phyloP scores from a whole-genome alignment of 2,888 invertebrate species.

The Microchrysa polita region DNA sequence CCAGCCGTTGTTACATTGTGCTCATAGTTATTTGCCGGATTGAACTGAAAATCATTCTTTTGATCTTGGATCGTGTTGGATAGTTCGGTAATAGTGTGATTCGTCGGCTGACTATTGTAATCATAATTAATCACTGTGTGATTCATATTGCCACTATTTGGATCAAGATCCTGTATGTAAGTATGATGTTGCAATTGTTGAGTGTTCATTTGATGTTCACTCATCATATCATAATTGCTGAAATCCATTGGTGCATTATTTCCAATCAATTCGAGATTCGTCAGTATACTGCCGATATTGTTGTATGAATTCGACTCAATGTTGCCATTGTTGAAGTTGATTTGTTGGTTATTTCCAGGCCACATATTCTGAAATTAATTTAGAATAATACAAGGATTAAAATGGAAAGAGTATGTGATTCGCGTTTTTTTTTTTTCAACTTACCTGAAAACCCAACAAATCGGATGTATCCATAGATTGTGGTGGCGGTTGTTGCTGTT shows the following conservation, averaged over 20 bases:
- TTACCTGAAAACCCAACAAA: constrained; percentile 61
- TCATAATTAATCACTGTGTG: constrained; percentile 49
- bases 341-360: constrained; percentile 56
- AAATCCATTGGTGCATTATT: constrained; percentile 62
- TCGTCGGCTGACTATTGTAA: constrained; percentile 48
- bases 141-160: constrained; percentile 48
- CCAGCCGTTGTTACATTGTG: constrained; percentile 54
- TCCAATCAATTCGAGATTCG: constrained; percentile 62
- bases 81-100: constrained; percentile 52
- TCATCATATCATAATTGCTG: constrained; percentile 61
- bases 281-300: constrained; percentile 64
- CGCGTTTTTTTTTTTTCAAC: background rate
- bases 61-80: constrained; percentile 50
- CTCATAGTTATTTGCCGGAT: constrained; percentile 53
- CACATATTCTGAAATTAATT: constrained; percentile 59
- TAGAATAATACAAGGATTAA: background rate
- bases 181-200: constrained; percentile 54
- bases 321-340: constrained; percentile 56
- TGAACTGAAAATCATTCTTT: constrained; percentile 42
- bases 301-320: constrained; percentile 56
- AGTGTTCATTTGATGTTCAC: constrained; percentile 48
- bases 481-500: too few relatives aligned
- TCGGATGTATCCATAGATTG: constrained; percentile 57
- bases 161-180: constrained; percentile 50
- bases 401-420: too few relatives aligned